phyloP scores from a whole-genome alignment of 2,797 vertebrate species.

The Bradypodion pumilum region DNA sequence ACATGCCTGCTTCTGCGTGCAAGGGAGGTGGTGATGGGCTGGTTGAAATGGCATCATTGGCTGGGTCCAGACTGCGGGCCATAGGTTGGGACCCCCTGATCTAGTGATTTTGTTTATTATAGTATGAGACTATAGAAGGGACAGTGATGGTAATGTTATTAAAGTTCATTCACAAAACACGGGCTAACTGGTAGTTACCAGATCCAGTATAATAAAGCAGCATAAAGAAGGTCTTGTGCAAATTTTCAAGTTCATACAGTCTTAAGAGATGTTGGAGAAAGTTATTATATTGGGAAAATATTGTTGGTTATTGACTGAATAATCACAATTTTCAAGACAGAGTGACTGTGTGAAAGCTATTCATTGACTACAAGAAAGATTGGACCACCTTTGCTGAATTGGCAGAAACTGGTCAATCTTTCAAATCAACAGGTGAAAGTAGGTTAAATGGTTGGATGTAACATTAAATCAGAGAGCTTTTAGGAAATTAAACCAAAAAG shows the following conservation, averaged over 20 bases:
- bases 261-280: not conserved
- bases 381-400: not conserved
- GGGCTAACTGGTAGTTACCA: not conserved
- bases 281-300: not conserved
- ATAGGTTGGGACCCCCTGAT: too few relatives aligned
- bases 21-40: too few relatives aligned
- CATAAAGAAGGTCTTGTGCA: not conserved
- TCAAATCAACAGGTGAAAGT: not conserved
- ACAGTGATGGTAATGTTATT: not conserved
- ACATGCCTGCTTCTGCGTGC: too few relatives aligned
- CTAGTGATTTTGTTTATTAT: too few relatives aligned
- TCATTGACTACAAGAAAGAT: not conserved
- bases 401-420: not conserved
- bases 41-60: too few relatives aligned
- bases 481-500: not conserved
- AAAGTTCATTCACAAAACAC: not conserved
- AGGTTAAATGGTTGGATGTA: slow-evolving; percentile 3
- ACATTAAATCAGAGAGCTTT: not conserved
- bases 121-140: too few relatives aligned
- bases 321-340: not conserved
- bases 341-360: not conserved
- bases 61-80: too few relatives aligned
- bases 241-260: not conserved
- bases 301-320: not conserved
- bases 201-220: too few relatives aligned